Evolutionary conservation across 2,888 invertebrate species (phyloP), one percentile per base, ranked within the genome.

Genomic region (Synergus gifuensis): DNA sequence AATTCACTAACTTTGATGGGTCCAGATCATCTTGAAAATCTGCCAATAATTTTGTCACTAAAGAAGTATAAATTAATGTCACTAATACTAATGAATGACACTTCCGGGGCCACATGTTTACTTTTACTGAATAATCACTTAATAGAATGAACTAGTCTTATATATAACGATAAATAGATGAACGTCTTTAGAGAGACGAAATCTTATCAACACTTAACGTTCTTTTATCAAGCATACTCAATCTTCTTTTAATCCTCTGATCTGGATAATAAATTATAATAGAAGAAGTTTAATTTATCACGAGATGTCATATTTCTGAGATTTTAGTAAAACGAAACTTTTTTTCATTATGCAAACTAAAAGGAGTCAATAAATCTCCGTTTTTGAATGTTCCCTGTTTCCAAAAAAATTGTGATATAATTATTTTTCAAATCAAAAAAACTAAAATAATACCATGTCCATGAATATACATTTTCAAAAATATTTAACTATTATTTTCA

Each of bases 21-120:
- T 44, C 42, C 1, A 66, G 42, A 42, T 49, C 28, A 69, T 69
- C 16, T 69, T 69, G 49, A n/a, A 49, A 18, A 69, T 58, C 11
- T n/a, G 18, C 58, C 18, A 9, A 18, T 58, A 18, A 18, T 58
- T 58, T 9, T 9, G 8, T 58, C 18, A 58, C 18, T 58, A 58
- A 9, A 18, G 8, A 11, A 8, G 18, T 0, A 16, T 58, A 18
- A 58, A 58, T 18, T 18, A n/a, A 9, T 58, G 18, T 18, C 11
- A 18, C 58, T 58, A 58, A 58, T 58, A 9, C 9, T 8, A 58
- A 58, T 58, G 9, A 18, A 18, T 8, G 9, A 18, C 16, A 58
- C 16, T 58, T 58, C 7, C 58, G n/a, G 3, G 9, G 18, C 54
- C n/a, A 58, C 54, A 58, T 58, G 16, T 16, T 58, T 4, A 46